A percentile compares a stretch with the other conserved stretches of the same genome.
Conservation (phyloP, 1,140 invertebrate genomes). For the Rhyzopertha dominica region DNA sequence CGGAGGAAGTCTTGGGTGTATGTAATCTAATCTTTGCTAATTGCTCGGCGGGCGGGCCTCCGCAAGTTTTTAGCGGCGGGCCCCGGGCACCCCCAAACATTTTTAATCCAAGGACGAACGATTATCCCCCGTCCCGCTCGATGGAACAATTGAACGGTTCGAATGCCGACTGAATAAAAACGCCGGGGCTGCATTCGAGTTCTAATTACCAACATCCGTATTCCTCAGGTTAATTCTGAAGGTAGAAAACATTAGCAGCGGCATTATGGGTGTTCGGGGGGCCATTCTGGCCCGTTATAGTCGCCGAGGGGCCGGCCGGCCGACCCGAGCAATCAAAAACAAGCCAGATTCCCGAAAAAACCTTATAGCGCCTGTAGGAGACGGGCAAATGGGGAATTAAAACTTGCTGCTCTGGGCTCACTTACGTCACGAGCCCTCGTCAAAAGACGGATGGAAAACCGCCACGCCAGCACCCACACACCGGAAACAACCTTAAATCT, state of each 20-base stretch:
- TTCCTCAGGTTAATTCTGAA: conserved; percentile 37
- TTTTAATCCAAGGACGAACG: conserved; percentile 9
- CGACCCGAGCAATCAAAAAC: conserved; percentile 40
- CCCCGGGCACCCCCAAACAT: too few relatives aligned
- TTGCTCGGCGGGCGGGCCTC: too few relatives aligned
- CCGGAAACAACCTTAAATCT: too few relatives aligned
- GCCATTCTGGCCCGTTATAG: conserved; percentile 35
- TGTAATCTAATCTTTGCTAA: too few relatives aligned
- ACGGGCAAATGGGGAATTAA: conserved; percentile 35
- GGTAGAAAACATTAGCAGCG: conserved; percentile 40
- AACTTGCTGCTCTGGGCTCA: conserved; percentile 30
- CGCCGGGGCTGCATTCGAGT: conserved; percentile 21
- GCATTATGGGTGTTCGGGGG: conserved; percentile 38
- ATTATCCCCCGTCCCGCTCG: conserved; percentile 12
- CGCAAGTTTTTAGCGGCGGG: too few relatives aligned
- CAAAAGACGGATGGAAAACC: too few relatives aligned
- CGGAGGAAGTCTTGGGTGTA: too few relatives aligned
- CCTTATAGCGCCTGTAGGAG: conserved; percentile 28
- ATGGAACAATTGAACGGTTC: conserved; percentile 23
- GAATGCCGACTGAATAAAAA: conserved; percentile 21
- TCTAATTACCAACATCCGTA: conserved; percentile 38
- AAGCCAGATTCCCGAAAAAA: conserved; percentile 34
- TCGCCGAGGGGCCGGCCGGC: conserved; percentile 28
- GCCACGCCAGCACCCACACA: too few relatives aligned
- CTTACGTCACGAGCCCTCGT: conserved; percentile 18